Evolutionary conservation across 2,113 vertebrate genomes (phyloP), one percentile per base, ranked within the genome.

Genomic region (Fulica atra): DNA sequence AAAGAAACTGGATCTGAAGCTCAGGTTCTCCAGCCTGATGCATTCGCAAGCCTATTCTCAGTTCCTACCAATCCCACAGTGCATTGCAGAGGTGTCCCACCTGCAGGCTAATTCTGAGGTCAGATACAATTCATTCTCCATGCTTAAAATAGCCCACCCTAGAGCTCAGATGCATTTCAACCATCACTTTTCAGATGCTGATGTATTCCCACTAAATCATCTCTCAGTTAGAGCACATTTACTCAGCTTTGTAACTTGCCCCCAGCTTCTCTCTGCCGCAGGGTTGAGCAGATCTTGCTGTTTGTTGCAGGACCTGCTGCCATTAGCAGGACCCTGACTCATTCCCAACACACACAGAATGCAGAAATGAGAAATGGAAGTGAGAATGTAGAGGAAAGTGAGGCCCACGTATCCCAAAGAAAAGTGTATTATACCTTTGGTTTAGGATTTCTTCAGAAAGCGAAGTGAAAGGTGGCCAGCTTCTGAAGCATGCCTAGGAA

Each of bases 111-210:
- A 77, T 59, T 95, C 71, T 81, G 40, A 88, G 80, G 60, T 92
- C 60, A 94, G 68, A 78, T 78, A 59, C n/a, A 90, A 88, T 86
- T 96, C 48, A 56, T 81, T 88, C 60, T 93, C 77, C 2, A 0
- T 78, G 25, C 72, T 92, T 92, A 95, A 94, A 95, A 82, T 86
- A 90, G 63, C 42, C 64, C 25, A 74, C 60, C 63, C 60, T 90
- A 21, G 36, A 93, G 82, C 94, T 78, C 40, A 74, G 60, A 86
- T 59, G 60, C 40, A 26, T 78, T 93, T 96, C 76, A 88, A 11
- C 48, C 72, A 63, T 48, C 42, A 24, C 31, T 86, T 86, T 86
- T 71, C 60, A 84, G 80, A 92, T 71, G 61, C 42, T 92, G 86
- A 86, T 0, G 1, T 92, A 77, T 83, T 90, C 68, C 71, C 46